Conservation (phyloP, 2,797 vertebrate genomes). For the Enteromius argenteus region DNA sequence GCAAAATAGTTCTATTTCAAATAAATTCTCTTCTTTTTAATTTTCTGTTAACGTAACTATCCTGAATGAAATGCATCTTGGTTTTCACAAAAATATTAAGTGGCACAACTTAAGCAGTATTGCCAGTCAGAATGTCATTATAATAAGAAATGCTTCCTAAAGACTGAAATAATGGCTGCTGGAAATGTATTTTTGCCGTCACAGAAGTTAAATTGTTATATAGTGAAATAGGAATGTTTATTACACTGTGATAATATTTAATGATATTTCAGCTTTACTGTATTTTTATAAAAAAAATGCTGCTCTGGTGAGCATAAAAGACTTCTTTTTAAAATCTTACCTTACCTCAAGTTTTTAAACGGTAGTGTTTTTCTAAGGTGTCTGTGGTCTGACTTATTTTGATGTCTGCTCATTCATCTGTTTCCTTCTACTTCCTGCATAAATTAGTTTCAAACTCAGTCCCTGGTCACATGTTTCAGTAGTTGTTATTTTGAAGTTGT, state of each 20-base stretch:
- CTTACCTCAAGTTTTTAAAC: background rate
- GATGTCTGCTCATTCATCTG: background rate
- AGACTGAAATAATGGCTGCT: background rate
- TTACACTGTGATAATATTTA: too few species aligned
- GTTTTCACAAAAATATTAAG: background rate
- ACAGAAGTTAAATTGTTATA: background rate
- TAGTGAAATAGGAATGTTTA: background rate
- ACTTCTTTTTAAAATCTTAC: background rate
- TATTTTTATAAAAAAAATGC: background rate
- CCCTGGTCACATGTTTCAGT: background rate
- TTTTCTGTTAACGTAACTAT: background rate
- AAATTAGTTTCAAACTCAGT: background rate
- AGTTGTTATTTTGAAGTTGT: background rate
- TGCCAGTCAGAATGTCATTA: background rate
- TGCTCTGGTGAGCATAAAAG: background rate
- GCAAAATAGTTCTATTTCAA: too few species aligned
- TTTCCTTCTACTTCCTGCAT: slow-evolving; percentile 7
- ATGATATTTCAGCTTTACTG: too few species aligned
- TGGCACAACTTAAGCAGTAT: background rate
- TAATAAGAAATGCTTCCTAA: background rate
- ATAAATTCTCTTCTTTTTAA: background rate
- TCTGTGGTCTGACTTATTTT: slow-evolving; percentile 8
- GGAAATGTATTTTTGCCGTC: background rate
- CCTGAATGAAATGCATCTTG: background rate
- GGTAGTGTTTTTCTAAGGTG: background rate